Percentiles rank a stretch among this genome's conserved stretches.
phyloP scores from a whole-genome alignment of 2,888 invertebrate species.

The Cetonia aurata region DNA sequence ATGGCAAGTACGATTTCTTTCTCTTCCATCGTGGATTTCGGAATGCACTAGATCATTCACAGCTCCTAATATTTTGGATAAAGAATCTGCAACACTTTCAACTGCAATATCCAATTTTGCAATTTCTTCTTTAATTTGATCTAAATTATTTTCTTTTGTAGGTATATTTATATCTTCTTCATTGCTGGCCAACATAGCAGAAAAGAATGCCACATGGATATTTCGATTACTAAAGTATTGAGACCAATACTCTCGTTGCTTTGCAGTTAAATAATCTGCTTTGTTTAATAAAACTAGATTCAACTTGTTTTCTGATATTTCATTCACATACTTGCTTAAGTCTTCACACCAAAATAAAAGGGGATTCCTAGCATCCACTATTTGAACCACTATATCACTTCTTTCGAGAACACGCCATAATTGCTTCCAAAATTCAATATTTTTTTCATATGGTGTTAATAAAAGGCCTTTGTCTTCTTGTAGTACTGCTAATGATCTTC shows the following conservation, averaged over 20 bases:
- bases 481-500: conserved; percentile 82
- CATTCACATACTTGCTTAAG: conserved; percentile 87
- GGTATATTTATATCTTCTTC: conserved; percentile 55
- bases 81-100: conserved; percentile 69
- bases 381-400: conserved; percentile 92
- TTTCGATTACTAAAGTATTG: conserved; percentile 81
- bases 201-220: conserved; percentile 89
- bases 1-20: conserved; percentile 8
- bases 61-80: conserved; percentile 70
- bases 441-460: conserved; percentile 97
- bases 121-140: conserved; percentile 69
- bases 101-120: conserved; percentile 70
- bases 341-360: conserved; percentile 89
- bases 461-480: conserved; percentile 85
- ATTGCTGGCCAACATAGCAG: conserved; percentile 78
- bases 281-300: conserved; percentile 95
- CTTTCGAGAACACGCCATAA: conserved; percentile 98
- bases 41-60: conserved; percentile 62
- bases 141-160: conserved; percentile 54
- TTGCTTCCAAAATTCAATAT: conserved; percentile 98
- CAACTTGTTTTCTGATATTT: conserved; percentile 78
- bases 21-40: conserved; percentile 43
- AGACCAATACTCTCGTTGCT: conserved; percentile 88
- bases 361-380: conserved; percentile 97
- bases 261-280: conserved; percentile 87